Conservation (phyloP, 2,797 vertebrate genomes). For the Bufotes viridis region DNA sequence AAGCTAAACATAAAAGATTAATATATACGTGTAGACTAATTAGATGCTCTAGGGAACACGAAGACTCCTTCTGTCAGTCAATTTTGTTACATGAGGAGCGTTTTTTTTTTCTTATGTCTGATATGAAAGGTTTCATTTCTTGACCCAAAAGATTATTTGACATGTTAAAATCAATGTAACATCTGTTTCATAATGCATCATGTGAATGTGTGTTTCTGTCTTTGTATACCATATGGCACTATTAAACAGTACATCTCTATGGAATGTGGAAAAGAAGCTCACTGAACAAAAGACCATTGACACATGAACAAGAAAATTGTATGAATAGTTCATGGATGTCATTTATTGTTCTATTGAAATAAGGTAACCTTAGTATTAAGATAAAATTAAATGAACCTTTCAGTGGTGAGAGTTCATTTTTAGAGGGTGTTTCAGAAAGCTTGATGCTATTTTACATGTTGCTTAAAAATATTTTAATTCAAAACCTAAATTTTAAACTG, state of each 20-base stretch:
- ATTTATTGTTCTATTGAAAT: constrained; percentile 7
- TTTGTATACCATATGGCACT: constrained; percentile 38
- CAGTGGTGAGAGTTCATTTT: neutral
- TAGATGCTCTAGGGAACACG: neutral
- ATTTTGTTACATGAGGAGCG: neutral
- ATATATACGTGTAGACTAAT: neutral
- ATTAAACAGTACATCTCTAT: constrained; percentile 29
- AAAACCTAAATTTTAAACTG: neutral
- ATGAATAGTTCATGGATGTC: neutral
- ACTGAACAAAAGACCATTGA: constrained; percentile 29
- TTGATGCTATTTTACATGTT: neutral
- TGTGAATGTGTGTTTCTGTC: neutral
- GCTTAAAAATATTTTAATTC: constrained; percentile 1
- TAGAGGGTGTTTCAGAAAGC: neutral
- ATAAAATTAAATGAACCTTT: neutral
- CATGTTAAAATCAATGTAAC: constrained; percentile 35
- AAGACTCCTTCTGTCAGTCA: neutral
- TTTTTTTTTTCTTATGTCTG: neutral
- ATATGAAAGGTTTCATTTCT: constrained; percentile 3
- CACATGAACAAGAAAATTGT: neutral
- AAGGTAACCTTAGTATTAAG: neutral
- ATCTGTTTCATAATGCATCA: constrained; percentile 14
- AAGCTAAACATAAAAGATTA: neutral
- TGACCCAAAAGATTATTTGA: neutral
- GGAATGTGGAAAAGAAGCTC: neutral